Evolutionary conservation across 2,888 invertebrate genomes (phyloP).

Genomic region (Agrochola lota): DNA sequence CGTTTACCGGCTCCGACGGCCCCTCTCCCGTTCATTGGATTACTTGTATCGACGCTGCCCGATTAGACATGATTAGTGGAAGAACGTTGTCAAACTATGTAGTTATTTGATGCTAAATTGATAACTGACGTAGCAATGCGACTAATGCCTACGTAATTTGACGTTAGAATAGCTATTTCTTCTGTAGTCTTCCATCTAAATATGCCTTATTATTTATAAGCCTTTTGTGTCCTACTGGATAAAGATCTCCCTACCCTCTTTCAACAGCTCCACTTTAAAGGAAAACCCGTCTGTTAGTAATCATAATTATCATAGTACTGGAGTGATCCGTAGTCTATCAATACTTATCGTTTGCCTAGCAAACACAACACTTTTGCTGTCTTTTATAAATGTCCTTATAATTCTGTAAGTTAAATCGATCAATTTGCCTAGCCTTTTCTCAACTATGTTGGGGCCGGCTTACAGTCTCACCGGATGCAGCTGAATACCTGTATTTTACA

Average conservation of each 20-base stretch:
- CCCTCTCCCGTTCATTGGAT: constrained; percentile 71
- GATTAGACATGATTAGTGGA: constrained; percentile 62
- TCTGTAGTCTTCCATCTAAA: neutral
- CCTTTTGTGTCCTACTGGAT: too few relatives aligned
- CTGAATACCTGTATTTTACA: too few relatives aligned
- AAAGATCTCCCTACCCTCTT: too few relatives aligned
- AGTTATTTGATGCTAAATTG: constrained; percentile 23
- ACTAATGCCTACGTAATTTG: too few relatives aligned
- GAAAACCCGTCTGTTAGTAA: neutral
- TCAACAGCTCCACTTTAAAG: too few relatives aligned
- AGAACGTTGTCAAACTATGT: constrained; percentile 47
- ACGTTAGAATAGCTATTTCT: neutral
- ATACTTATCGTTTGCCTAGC: neutral
- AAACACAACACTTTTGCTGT: neutral
- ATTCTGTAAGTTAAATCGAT: too few relatives aligned
- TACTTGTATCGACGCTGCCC: constrained; percentile 67
- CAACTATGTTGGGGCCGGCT: too few relatives aligned
- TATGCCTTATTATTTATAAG: neutral
- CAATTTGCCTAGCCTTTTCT: too few relatives aligned
- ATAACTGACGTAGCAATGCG: neutral
- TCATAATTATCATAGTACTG: neutral
- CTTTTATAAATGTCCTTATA: neutral
- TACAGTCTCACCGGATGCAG: too few relatives aligned
- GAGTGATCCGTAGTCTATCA: neutral
- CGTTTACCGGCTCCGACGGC: constrained; percentile 63